Conservation (phyloP, 2,113 vertebrate genomes). For the Phyllostomus discolor region DNA sequence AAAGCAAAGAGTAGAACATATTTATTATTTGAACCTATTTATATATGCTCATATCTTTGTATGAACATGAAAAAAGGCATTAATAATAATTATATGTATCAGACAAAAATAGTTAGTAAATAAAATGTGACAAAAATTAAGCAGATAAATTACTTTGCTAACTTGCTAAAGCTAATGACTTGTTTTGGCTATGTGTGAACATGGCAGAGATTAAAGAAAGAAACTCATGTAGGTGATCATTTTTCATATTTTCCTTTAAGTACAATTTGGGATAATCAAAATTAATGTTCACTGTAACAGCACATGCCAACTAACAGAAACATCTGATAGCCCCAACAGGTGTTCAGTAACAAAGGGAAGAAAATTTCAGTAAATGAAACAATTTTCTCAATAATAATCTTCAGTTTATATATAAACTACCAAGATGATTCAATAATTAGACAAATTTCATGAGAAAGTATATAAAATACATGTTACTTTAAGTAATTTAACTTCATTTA, state of each 20-base stretch:
- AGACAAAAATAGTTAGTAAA: not conserved
- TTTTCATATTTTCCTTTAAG: not conserved
- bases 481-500: constrained; percentile 1
- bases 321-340: not conserved
- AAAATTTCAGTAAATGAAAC: not conserved
- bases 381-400: not conserved
- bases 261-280: not conserved
- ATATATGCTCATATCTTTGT: not conserved
- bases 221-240: not conserved
- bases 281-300: not conserved
- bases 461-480: not conserved
- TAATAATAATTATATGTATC: not conserved
- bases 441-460: not conserved
- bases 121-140: not conserved
- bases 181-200: not conserved
- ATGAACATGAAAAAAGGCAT: not conserved
- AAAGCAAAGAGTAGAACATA: not conserved
- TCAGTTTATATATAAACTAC: not conserved
- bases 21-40: not conserved
- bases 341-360: not conserved
- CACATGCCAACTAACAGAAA: not conserved
- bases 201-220: not conserved
- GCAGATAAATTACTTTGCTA: not conserved
- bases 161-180: not conserved
- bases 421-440: not conserved